These are phyloP conservation scores for Lophius americanus DNA, from an alignment of 2,797 vertebrate genomes.

Conservation along the genomic window DNA sequence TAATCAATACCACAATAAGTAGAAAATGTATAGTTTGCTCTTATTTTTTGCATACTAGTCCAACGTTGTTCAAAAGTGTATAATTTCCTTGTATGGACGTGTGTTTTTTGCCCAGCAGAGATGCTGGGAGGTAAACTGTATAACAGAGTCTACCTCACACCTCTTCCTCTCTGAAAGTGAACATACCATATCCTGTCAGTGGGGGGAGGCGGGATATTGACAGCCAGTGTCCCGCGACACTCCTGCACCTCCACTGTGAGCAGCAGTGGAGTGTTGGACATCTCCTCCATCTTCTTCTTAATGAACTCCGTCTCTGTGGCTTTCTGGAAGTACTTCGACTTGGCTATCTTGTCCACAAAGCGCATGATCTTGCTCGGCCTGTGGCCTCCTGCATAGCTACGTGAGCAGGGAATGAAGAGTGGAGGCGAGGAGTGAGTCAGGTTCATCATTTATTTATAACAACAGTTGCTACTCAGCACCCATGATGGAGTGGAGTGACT, in stretches of 20 bases:
- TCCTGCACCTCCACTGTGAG: slow-evolving; percentile 98
- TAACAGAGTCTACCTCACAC: slow-evolving; percentile 11
- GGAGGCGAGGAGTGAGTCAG: slow-evolving; percentile 67
- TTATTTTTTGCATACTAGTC: slow-evolving; percentile 9
- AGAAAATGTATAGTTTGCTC: background rate
- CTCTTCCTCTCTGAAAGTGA: slow-evolving; percentile 18
- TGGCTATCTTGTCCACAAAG: slow-evolving; percentile 99
- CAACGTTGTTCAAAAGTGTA: background rate
- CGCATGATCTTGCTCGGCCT: slow-evolving; percentile 98
- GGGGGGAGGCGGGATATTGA: slow-evolving; percentile 97
- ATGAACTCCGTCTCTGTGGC: slow-evolving; percentile 99
- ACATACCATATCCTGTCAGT: slow-evolving; percentile 97
- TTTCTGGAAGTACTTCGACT: slow-evolving; percentile 99
- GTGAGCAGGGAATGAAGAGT: slow-evolving; percentile 37
- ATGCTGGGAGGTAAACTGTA: slow-evolving; percentile 21
- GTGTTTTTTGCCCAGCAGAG: slow-evolving; percentile 66
- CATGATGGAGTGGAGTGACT: slow-evolving; percentile 48
- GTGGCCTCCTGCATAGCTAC: slow-evolving; percentile 91
- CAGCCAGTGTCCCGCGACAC: slow-evolving; percentile 90
- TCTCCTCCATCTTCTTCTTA: slow-evolving; percentile 99
- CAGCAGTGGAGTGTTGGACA: slow-evolving; percentile 96
- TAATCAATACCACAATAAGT: no score
- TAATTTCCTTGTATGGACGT: slow-evolving; percentile 2
- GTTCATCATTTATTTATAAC: slow-evolving; percentile 77
- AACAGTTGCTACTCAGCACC: slow-evolving; percentile 78